Evolutionary conservation across 2,888 invertebrate species (phyloP), one percentile per base, ranked within the genome.

Genomic region (Pasiphila rectangulata): DNA sequence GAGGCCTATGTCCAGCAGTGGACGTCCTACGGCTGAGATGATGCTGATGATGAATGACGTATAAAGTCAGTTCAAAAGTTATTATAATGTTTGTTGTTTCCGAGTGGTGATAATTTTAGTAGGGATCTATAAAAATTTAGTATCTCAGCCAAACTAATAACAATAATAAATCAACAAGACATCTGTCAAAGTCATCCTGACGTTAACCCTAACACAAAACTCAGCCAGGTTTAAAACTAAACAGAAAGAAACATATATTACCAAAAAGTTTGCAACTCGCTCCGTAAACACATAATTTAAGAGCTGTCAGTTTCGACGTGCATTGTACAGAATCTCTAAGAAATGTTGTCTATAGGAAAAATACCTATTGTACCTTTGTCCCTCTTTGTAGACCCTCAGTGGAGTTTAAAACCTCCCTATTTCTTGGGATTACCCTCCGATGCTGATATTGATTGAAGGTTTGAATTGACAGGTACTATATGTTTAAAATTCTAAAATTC

Each of bases 401-500:
- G 63, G 63, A 67, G 63, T 71, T 68, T 64, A 67, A 72, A 72
- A 60, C 51, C 63, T 63, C 63, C 61, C 50, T 51, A 54, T 68
- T 58, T 59, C 61, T 67, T 67, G 29, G 71, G 67, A 71, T 63
- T 65, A 66, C 61, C 61, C 50, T 45, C 45, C 32, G 52, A 42
- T 48, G 41, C 10, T n/a, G 44, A 45, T 52, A 52, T 52, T 48
- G 52, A 48, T 52, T 52, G 41, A 38, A 44, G 34, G 41, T 41
- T 52, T 25, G 41, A 52, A 45, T 45, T 42, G 51, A 41, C 48
- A 46, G 46, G 19, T 36, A n/a, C 39, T 37, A 38, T 52, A n/a
- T 52, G 48, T 45, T 29, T 36, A 32, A 4, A 34, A 15, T 37
- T 40, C 32, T 17, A 17, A 16, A 17, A 17, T 20, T 20, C 27